phyloP scores from a whole-genome alignment of 2,888 invertebrate species.

The Eupeodes latifasciatus region DNA sequence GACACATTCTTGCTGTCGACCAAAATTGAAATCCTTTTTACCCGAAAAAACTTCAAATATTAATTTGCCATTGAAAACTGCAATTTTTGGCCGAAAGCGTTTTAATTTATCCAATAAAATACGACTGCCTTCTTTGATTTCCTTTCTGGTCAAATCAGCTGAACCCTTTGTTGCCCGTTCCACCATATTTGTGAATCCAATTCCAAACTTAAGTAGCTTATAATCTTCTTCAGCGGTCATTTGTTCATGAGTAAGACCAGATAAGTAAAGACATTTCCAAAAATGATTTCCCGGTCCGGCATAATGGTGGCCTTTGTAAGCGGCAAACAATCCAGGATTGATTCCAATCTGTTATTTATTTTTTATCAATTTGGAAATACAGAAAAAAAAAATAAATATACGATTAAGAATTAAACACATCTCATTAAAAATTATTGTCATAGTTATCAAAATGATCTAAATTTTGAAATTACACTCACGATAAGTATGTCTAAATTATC shows the following conservation, averaged over 20 bases:
- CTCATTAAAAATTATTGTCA: neutral
- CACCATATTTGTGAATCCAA: slow-evolving; percentile 99
- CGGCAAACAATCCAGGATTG: slow-evolving; percentile 98
- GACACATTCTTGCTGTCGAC: slow-evolving; percentile 96
- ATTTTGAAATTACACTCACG: slow-evolving; percentile 90
- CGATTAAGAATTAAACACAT: neutral
- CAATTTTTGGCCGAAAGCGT: slow-evolving; percentile 97
- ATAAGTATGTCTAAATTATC: slow-evolving; percentile 98
- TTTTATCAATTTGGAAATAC: neutral
- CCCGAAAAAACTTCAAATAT: slow-evolving; percentile 99
- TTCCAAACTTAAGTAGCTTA: slow-evolving; percentile 95
- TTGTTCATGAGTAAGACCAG: slow-evolving; percentile 96
- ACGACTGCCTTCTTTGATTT: slow-evolving; percentile 96
- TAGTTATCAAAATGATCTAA: neutral
- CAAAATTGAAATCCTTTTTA: slow-evolving; percentile 98
- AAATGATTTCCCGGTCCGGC: slow-evolving; percentile 99
- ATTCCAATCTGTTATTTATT: slow-evolving; percentile 92
- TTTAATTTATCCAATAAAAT: slow-evolving; percentile 94
- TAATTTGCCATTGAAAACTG: slow-evolving; percentile 99
- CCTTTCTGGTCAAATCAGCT: slow-evolving; percentile 96
- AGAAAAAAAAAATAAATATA: neutral
- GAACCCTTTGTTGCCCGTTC: slow-evolving; percentile 97
- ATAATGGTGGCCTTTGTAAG: slow-evolving; percentile 99
- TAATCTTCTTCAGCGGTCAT: slow-evolving; percentile 98
- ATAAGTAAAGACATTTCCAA: slow-evolving; percentile 98